A percentile compares a stretch with the other conserved stretches of the same genome.
These are phyloP conservation scores for Cryptocheilus praepositus DNA, from an alignment of 2,888 invertebrate genomes.

Conservation along the genomic window DNA sequence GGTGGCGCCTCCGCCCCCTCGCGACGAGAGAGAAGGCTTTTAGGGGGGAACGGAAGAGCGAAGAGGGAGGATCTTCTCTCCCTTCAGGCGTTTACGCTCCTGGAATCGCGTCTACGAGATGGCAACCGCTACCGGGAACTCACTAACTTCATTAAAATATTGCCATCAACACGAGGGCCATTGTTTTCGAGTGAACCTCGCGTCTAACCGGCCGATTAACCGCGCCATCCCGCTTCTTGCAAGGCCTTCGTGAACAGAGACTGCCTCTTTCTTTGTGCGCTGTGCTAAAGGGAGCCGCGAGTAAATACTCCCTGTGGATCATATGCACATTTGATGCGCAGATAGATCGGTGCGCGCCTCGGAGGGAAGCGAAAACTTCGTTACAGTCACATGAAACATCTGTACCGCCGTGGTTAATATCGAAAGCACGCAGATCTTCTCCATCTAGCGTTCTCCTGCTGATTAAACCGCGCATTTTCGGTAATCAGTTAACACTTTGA, in stretches of 20 bases:
- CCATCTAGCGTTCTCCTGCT: no score
- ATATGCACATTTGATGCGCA: no score
- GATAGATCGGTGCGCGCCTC: no score
- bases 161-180: slow-evolving; percentile 60
- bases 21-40: not conserved
- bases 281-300: slow-evolving; percentile 3
- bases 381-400: no score
- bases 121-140: slow-evolving; percentile 58
- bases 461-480: no score
- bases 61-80: slow-evolving; percentile 19
- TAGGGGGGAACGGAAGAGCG: not conserved
- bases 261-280: slow-evolving; percentile 39
- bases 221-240: slow-evolving; percentile 14
- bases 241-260: slow-evolving; percentile 30
- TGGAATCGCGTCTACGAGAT: slow-evolving; percentile 56
- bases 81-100: slow-evolving; percentile 47
- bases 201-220: slow-evolving; percentile 49
- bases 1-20: slow-evolving; percentile 66
- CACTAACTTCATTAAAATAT: slow-evolving; percentile 65
- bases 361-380: no score
- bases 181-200: slow-evolving; percentile 46
- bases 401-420: no score
- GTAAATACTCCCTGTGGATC: slow-evolving; percentile 15
- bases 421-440: no score
- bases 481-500: no score